Evolutionary conservation across 1,140 invertebrate genomes (phyloP).

Genomic region (Lethocerus indicus): DNA sequence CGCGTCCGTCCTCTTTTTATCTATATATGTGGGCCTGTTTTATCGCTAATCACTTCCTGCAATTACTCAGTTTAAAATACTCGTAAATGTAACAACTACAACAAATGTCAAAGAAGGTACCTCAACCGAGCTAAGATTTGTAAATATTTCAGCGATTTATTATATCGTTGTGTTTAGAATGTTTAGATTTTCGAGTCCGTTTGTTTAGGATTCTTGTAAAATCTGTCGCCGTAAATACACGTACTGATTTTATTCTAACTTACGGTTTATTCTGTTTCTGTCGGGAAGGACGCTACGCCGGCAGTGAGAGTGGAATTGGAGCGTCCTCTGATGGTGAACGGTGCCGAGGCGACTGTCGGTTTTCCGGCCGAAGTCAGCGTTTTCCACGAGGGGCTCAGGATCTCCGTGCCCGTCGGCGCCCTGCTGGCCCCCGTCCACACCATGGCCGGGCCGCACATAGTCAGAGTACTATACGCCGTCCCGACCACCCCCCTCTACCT

Average conservation of each 20-base stretch:
- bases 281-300: slow-evolving; percentile 18
- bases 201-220: background rate
- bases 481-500: slow-evolving; percentile 15
- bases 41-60: no score
- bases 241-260: background rate
- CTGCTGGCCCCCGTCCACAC: slow-evolving; percentile 19
- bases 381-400: slow-evolving; percentile 19
- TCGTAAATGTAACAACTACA: no score
- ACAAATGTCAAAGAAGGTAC: no score
- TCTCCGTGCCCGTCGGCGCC: slow-evolving; percentile 19
- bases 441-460: slow-evolving; percentile 13
- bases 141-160: no score
- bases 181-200: no score
- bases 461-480: slow-evolving; percentile 20
- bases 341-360: slow-evolving; percentile 14
- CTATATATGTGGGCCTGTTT: no score
- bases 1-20: no score
- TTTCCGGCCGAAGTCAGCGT: slow-evolving; percentile 19
- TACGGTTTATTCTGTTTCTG: background rate
- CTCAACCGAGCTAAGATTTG: no score
- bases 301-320: slow-evolving; percentile 19
- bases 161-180: no score
- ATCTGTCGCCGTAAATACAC: background rate
- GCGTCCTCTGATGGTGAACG: slow-evolving; percentile 17
- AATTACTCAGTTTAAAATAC: no score